phyloP scores from a whole-genome alignment of 2,888 invertebrate genomes.

The Mythimna ferrago region DNA sequence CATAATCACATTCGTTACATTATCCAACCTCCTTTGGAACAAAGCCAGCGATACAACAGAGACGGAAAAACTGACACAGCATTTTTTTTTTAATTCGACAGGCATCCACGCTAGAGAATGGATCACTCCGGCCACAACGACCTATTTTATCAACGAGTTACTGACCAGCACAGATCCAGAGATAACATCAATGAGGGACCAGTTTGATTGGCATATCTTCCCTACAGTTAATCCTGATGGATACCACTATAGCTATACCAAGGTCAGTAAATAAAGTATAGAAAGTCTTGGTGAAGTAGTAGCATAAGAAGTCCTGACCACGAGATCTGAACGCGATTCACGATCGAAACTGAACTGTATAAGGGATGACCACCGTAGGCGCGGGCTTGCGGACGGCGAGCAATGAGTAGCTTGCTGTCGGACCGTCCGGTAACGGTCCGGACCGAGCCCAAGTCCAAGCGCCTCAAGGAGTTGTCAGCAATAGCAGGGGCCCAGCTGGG shows the following conservation, averaged over 20 bases:
- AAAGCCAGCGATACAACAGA: conserved; percentile 11
- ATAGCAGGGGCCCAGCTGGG: too few relatives aligned
- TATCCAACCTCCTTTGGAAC: conserved; percentile 16
- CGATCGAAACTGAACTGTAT: too few relatives aligned
- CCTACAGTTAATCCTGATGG: conserved; percentile 95
- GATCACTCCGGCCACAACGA: conserved; percentile 92
- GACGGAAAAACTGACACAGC: conserved; percentile 7
- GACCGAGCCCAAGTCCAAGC: too few relatives aligned
- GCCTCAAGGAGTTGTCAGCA: too few relatives aligned
- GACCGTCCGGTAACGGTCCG: too few relatives aligned
- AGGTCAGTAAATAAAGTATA: conserved; percentile 60
- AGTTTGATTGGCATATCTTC: conserved; percentile 94
- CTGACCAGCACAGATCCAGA: conserved; percentile 88
- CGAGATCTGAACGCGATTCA: too few relatives aligned
- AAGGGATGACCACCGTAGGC: too few relatives aligned
- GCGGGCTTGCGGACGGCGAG: too few relatives aligned
- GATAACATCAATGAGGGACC: conserved; percentile 86
- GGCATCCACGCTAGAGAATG: conserved; percentile 95
- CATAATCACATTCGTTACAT: conserved; percentile 11
- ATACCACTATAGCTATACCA: conserved; percentile 92
- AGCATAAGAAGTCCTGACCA: not conserved
- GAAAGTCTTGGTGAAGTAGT: not conserved
- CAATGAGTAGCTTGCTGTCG: too few relatives aligned
- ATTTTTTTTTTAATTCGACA: conserved; percentile 45
- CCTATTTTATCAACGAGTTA: conserved; percentile 92